Evolutionary conservation across 2,888 invertebrate species (phyloP), one percentile per base, ranked within the genome.

Genomic region (Hypomecis punctinalis): DNA sequence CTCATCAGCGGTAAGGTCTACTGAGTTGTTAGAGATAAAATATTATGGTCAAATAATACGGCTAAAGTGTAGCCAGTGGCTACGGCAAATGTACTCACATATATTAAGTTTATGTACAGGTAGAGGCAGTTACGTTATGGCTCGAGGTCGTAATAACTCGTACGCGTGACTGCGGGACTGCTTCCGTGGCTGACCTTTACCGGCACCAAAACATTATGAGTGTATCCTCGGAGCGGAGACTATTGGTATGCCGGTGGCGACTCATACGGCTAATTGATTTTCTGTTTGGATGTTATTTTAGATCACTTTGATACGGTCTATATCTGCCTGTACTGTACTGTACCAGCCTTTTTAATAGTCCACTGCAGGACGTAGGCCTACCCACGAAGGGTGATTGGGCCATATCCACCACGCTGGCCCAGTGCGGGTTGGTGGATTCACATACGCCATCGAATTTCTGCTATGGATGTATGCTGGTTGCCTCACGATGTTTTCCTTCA

Each of bases 101-200:
- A 23, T 23, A 23, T 23, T 23, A 23, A 23, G 23, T 23, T 23
- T 64, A 52, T 63, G 10, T 67, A 45, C 39, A 54, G 51, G 63
- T 66, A 67, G 9, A 63, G 23, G 63, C 35, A 65, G 69, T 68
- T 63, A 67, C 61, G 52, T 67, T 69, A 66, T 67, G 46, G 61
- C 47, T 68, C 65, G 70, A 73, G 70, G 70, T 68, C 66, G 61
- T 67, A 62, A 72, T 74, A 70, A 71, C 63, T 68, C 56, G 67
- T 60, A 64, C 61, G 63, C 69, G 69, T 67, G 70, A 67, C 61
- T 67, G 57, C 43, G 48, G 53, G 49, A 56, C 61, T 58, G 70
- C 71, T 74, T 72, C 74, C 72, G 72, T 66, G 47, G 68, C 65
- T 72, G 72, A 73, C 75, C 74, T 75, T 69, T 69, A 48, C 65